Evolutionary conservation across 2,113 vertebrate genomes (phyloP).

Genomic region (Anhinga rufa): DNA sequence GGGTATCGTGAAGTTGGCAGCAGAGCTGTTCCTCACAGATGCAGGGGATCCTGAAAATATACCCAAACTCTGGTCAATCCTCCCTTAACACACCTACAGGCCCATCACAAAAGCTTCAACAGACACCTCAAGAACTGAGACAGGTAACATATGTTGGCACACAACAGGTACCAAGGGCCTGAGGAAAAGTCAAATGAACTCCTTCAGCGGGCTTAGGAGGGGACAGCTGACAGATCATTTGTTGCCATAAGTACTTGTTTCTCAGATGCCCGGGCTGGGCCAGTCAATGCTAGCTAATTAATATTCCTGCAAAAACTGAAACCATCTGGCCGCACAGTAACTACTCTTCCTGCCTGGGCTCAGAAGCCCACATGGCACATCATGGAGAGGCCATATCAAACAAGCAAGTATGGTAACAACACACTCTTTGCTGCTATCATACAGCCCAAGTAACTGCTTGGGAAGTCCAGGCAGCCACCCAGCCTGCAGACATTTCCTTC

Average conservation of each 20-base stretch:
- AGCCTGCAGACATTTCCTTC: neutral
- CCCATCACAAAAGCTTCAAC: neutral
- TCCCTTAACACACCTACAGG: neutral
- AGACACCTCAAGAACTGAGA: neutral
- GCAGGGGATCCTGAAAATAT: neutral
- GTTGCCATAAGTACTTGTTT: neutral
- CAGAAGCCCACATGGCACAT: neutral
- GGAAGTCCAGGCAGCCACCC: neutral
- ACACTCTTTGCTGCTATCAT: neutral
- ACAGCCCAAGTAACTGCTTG: neutral
- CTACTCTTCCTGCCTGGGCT: neutral
- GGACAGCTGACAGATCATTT: neutral
- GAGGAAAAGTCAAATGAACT: neutral
- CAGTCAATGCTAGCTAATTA: neutral
- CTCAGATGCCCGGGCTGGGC: neutral
- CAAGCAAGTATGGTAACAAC: neutral
- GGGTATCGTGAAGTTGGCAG: neutral
- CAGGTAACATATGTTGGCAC: neutral
- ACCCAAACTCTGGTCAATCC: neutral
- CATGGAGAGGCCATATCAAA: neutral
- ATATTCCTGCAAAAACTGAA: neutral
- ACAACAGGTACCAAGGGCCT: neutral
- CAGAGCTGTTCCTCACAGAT: neutral
- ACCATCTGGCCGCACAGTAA: constrained; percentile 13
- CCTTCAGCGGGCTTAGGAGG: neutral